Conservation (phyloP, 2,113 vertebrate species). For the Dendrocopos noguchii region DNA sequence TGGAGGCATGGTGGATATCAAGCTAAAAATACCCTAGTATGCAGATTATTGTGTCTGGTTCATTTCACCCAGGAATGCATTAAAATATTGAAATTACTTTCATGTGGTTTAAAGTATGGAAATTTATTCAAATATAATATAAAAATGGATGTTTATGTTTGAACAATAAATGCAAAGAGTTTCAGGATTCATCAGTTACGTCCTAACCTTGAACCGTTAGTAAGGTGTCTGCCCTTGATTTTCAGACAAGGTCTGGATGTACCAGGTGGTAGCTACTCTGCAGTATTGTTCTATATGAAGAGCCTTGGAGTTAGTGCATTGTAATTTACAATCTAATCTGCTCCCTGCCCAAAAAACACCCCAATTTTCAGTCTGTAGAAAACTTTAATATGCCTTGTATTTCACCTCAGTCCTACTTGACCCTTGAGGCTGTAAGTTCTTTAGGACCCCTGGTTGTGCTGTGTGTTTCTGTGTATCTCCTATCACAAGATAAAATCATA, state of each 20-base stretch:
- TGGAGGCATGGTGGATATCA: background rate
- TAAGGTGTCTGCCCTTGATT: background rate
- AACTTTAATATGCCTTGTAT: background rate
- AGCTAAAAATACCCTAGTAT: background rate
- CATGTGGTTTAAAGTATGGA: background rate
- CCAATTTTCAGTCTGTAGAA: background rate
- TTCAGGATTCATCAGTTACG: background rate
- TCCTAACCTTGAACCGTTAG: background rate
- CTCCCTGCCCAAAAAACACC: too few relatives aligned
- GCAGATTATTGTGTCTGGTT: background rate
- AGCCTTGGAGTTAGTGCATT: background rate
- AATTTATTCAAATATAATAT: background rate
- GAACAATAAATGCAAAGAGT: background rate
- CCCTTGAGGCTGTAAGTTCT: background rate
- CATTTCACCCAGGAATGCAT: background rate
- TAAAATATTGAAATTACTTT: background rate
- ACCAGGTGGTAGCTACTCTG: background rate
- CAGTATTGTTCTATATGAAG: background rate
- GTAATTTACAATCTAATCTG: background rate
- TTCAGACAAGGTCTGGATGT: background rate
- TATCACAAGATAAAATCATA: background rate
- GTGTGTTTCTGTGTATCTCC: background rate
- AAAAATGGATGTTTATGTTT: background rate
- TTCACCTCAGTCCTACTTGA: background rate
- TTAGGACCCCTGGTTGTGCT: background rate